Percentiles rank a stretch among this genome's conserved stretches.
These are phyloP conservation scores for Aphodius granarius DNA, from an alignment of 2,888 invertebrate genomes.

Conservation along the genomic window DNA sequence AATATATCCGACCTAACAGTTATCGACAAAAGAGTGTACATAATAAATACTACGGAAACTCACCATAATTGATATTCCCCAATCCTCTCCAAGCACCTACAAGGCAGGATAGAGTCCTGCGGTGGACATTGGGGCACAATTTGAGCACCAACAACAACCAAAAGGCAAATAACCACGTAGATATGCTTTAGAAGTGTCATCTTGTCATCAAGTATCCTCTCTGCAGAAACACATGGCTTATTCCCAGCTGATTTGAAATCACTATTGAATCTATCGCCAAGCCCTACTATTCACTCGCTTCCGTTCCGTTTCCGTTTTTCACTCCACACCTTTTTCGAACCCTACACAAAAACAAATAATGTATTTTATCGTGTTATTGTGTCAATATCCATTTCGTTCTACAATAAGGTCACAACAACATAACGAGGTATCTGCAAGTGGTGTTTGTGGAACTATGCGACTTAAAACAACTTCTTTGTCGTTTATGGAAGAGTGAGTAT, in stretches of 20 bases:
- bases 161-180: conserved; percentile 15
- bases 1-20: too few species aligned
- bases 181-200: conserved; percentile 8
- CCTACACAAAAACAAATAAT: background rate
- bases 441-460: background rate
- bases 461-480: background rate
- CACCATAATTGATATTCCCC: conserved; percentile 87
- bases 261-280: background rate
- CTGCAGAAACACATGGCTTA: conserved; percentile 18
- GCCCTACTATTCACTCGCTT: background rate
- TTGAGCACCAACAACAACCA: conserved; percentile 12
- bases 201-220: conserved; percentile 9
- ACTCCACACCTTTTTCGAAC: background rate
- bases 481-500: background rate
- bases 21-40: background rate
- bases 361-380: background rate
- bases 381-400: background rate
- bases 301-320: background rate
- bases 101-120: conserved; percentile 77
- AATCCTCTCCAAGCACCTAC: conserved; percentile 76
- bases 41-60: conserved; percentile 33
- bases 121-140: conserved; percentile 62
- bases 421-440: background rate
- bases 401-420: background rate
- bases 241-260: background rate